These are phyloP conservation scores for Heliothis virescens DNA, from an alignment of 1,140 invertebrate species.

Conservation along the genomic window DNA sequence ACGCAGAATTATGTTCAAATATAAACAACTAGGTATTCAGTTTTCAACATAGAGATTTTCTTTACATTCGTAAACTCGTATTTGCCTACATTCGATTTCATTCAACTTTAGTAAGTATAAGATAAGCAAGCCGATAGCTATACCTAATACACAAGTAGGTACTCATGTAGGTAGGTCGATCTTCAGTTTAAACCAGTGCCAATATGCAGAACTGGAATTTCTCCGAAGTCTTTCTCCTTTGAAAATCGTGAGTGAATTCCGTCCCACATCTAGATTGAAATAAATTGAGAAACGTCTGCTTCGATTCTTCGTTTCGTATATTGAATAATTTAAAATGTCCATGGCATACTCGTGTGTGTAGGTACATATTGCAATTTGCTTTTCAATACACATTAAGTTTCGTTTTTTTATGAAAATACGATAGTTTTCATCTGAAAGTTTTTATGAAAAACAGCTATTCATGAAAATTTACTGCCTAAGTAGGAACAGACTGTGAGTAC, in stretches of 20 bases:
- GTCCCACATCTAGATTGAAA: slow-evolving; percentile 20
- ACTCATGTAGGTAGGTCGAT: slow-evolving; percentile 20
- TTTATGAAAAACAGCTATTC: too few species aligned
- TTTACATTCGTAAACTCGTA: too few species aligned
- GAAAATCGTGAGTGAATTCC: slow-evolving; percentile 32
- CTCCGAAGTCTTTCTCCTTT: slow-evolving; percentile 28
- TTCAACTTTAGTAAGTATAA: not conserved
- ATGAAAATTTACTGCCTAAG: too few species aligned
- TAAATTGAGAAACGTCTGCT: slow-evolving; percentile 24
- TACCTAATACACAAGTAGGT: not conserved
- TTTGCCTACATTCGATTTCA: too few species aligned
- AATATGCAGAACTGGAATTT: slow-evolving; percentile 31
- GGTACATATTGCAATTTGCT: not conserved
- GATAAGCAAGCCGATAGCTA: not conserved
- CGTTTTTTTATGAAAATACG: too few species aligned
- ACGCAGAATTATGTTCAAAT: too few species aligned
- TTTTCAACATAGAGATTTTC: too few species aligned
- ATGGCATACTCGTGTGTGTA: not conserved
- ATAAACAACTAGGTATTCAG: too few species aligned
- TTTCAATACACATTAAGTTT: too few species aligned
- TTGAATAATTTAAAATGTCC: not conserved
- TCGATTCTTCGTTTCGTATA: slow-evolving; percentile 17
- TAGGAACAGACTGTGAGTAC: too few species aligned
- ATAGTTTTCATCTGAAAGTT: too few species aligned
- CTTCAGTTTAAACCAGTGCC: slow-evolving; percentile 27